Conservation (phyloP, 2,888 invertebrate genomes). For the Pammene fasciana region DNA sequence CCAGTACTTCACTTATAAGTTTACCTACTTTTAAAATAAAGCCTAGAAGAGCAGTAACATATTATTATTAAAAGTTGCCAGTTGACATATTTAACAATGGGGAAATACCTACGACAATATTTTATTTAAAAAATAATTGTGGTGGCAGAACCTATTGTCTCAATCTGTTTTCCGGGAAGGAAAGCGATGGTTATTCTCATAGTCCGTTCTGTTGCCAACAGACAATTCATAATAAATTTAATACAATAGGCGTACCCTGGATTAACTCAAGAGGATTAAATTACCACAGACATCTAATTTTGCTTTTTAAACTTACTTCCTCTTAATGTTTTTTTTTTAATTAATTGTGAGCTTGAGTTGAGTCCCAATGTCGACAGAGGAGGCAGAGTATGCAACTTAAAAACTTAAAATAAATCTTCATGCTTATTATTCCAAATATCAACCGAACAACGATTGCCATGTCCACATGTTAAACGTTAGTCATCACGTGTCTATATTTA, state of each 20-base stretch:
- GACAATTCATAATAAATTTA: neutral
- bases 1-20: no score
- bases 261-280: no score
- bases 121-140: neutral
- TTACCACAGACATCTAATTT: no score
- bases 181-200: conserved; percentile 5
- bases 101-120: no score
- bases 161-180: conserved; percentile 1
- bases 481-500: conserved; percentile 72
- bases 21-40: no score
- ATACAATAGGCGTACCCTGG: neutral
- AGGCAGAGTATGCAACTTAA: no score
- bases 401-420: conserved; percentile 14
- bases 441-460: conserved; percentile 57
- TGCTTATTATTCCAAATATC: conserved; percentile 54
- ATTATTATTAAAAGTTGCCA: no score
- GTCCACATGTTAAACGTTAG: conserved; percentile 69
- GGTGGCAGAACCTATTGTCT: neutral
- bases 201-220: neutral
- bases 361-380: no score
- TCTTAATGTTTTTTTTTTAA: no score
- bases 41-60: no score
- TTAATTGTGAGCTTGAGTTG: neutral
- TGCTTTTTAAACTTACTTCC: neutral
- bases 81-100: neutral